Evolutionary conservation across 35 echinoderm and acorn worm species (phyloP), one percentile per base, ranked within the genome.

Genomic region (Heliocidaris tuberculata): DNA sequence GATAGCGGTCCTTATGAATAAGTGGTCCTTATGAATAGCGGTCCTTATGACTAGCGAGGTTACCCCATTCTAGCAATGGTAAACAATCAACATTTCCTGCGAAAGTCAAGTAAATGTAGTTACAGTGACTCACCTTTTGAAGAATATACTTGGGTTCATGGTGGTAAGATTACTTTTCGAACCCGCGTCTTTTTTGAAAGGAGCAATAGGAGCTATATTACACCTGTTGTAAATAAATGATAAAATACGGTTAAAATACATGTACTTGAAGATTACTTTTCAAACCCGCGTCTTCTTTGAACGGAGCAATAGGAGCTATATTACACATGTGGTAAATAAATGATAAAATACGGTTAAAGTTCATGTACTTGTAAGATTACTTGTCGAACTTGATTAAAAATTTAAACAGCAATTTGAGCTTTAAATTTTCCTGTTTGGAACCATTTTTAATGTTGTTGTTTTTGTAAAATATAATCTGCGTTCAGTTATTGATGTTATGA

Each of bases 261-360:
- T 7, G 96, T 96, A n/a, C n/a, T n/a, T n/a, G n/a, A 5, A 98
- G 35, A 89, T 98, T 96, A 0, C 50, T 96, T 47, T 96, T 94
- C 52, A 31, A 29, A 85, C 97, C 96, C 29, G 97, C 97, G 49
- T 98, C 97, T 21, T 47, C 60, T 47, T 32, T 90, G 92, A 95
- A 97, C 9, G 85, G 71, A 61, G 85, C 31, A 7, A 98, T 27
- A 17, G 96, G 97, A 27, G 97, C 95, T 17, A 95, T 65, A 85
- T 98, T 98, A 59, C 95, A 97, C 90, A 96, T 98, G 96, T 31
- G 54, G 35, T 42, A 42, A 71, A 89, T 85, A 89, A 89, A 6
- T 30, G 31, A 4, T 15, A 89, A 30, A 30, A 89, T 15, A 30
- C 0, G 31, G 31, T 89, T 1, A 89, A 15, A 27, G 13, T n/a